Conservation (phyloP, 1,140 invertebrate genomes). For the Pomacea maculata region DNA sequence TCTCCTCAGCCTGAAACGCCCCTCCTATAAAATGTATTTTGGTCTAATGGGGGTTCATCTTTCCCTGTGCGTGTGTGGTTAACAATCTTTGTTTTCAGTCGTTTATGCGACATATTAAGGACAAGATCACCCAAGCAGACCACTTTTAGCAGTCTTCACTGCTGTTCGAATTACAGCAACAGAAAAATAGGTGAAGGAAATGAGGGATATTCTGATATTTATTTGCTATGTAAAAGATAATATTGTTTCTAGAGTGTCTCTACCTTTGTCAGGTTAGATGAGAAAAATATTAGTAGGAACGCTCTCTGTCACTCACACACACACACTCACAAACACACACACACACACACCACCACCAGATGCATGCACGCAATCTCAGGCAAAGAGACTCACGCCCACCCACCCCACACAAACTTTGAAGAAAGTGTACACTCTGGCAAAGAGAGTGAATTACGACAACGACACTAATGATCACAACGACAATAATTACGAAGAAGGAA, state of each 20-base stretch:
- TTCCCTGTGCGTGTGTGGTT: too few species aligned
- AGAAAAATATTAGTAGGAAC: neutral
- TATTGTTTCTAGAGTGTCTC: neutral
- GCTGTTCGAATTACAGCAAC: too few species aligned
- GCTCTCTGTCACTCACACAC: neutral
- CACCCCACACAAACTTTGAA: neutral
- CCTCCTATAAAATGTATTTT: too few species aligned
- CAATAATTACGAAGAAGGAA: neutral
- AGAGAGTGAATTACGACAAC: too few species aligned
- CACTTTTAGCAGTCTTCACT: too few species aligned
- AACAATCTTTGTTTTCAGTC: too few species aligned
- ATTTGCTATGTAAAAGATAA: neutral
- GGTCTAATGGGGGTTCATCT: too few species aligned
- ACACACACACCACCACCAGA: conserved; percentile 1
- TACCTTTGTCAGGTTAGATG: neutral
- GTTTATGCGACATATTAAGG: too few species aligned
- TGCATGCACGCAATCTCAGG: neutral
- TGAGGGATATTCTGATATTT: neutral
- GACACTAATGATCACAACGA: too few species aligned
- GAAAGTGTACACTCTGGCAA: too few species aligned
- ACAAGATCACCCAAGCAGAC: too few species aligned
- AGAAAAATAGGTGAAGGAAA: neutral
- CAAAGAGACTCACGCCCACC: neutral
- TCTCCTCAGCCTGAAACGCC: neutral
- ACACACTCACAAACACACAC: conserved; percentile 6